Conservation (phyloP, 2,888 invertebrate genomes). For the Amphipoea lucens region DNA sequence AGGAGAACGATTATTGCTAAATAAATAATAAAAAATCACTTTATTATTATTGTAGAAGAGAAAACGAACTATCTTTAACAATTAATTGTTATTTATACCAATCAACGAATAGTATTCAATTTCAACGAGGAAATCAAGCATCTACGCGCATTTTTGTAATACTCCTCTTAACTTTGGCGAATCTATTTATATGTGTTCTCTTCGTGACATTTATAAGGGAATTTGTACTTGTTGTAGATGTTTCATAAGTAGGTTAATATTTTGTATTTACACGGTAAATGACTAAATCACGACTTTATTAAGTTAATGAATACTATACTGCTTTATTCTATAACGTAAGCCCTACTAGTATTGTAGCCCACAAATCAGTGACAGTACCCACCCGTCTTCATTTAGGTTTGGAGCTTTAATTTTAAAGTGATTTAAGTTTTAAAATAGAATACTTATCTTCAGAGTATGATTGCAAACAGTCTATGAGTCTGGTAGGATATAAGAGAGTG, state of each 20-base stretch:
- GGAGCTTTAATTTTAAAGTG: no score
- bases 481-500: neutral
- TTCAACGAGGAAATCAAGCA: no score
- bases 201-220: conserved; percentile 44
- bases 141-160: no score
- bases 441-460: neutral
- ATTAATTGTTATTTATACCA: no score
- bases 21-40: no score
- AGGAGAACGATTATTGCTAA: no score
- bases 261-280: conserved; percentile 24
- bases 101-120: no score
- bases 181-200: conserved; percentile 2
- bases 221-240: conserved; percentile 12
- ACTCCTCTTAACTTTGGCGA: conserved; percentile 4
- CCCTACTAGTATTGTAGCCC: neutral
- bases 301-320: conserved; percentile 17
- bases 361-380: neutral
- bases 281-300: conserved; percentile 42
- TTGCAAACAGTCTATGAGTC: neutral
- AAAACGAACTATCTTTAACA: no score
- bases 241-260: conserved; percentile 53
- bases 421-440: neutral
- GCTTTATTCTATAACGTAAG: conserved; percentile 10
- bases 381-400: neutral
- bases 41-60: no score